phyloP scores from a whole-genome alignment of 1,140 invertebrate genomes.

The Diabrotica virgifera region DNA sequence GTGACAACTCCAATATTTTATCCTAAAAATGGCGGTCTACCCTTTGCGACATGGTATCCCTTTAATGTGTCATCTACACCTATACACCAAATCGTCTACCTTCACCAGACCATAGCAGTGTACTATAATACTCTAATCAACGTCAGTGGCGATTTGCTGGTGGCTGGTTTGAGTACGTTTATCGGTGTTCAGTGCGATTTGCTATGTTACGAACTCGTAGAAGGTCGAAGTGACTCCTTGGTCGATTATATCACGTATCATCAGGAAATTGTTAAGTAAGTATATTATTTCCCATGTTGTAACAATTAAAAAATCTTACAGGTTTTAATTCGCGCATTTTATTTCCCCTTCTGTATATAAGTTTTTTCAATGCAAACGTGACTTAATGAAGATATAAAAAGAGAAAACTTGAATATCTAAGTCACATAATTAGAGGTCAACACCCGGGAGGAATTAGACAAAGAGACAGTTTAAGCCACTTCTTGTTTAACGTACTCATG shows the following conservation, averaged over 20 bases:
- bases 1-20: conserved; percentile 12
- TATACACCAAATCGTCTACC: conserved; percentile 11
- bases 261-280: conserved; percentile 14
- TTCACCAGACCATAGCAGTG: conserved; percentile 17
- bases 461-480: too few relatives aligned
- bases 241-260: conserved; percentile 6
- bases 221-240: not conserved
- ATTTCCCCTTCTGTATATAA: too few relatives aligned
- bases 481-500: too few relatives aligned
- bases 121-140: conserved; percentile 10
- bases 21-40: conserved; percentile 8
- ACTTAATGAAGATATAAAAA: too few relatives aligned
- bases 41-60: conserved; percentile 19
- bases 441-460: too few relatives aligned
- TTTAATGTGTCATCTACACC: not conserved
- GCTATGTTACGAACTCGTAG: conserved; percentile 1
- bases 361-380: too few relatives aligned
- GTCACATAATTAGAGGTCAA: too few relatives aligned
- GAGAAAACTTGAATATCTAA: too few relatives aligned
- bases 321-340: too few relatives aligned
- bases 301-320: too few relatives aligned
- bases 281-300: too few relatives aligned
- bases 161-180: conserved; percentile 13
- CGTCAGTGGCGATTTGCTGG: conserved; percentile 8
- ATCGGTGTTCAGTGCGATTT: conserved; percentile 21